Percentiles rank a stretch among this genome's conserved stretches.
phyloP scores from a whole-genome alignment of 2,113 vertebrate genomes.

The Paedocypris sp. region DNA sequence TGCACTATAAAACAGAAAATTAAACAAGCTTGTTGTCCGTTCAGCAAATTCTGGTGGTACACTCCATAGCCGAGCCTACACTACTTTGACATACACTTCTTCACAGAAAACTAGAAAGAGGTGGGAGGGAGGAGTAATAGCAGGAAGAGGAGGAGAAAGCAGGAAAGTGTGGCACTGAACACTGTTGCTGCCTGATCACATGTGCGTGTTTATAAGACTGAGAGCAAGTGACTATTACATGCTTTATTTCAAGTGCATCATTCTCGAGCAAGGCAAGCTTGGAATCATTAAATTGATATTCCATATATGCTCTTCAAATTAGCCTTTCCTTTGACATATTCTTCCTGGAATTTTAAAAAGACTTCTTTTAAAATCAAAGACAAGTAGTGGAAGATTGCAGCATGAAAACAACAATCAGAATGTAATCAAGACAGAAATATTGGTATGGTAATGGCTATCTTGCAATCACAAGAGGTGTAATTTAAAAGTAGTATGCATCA shows the following conservation, averaged over 20 bases:
- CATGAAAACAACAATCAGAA: neutral
- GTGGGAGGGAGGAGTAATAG: constrained; percentile 20
- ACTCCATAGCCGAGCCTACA: constrained; percentile 18
- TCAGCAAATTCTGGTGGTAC: constrained; percentile 29
- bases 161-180: constrained; percentile 6
- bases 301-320: no score
- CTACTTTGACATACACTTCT: constrained; percentile 33
- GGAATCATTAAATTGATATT: neutral
- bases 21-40: constrained; percentile 34
- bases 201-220: neutral
- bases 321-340: no score
- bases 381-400: neutral
- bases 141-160: neutral
- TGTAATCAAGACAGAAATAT: neutral
- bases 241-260: constrained; percentile 1
- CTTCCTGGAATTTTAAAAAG: no score
- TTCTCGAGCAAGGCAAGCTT: neutral
- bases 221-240: no score
- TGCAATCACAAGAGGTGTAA: constrained; percentile 1
- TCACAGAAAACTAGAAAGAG: constrained; percentile 24
- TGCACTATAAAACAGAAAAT: constrained; percentile 49
- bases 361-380: neutral
- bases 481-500: neutral
- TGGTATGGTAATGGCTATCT: neutral
- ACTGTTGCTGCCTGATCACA: constrained; percentile 21